phyloP scores from a whole-genome alignment of 2,797 vertebrate genomes.

The Columba guinea region DNA sequence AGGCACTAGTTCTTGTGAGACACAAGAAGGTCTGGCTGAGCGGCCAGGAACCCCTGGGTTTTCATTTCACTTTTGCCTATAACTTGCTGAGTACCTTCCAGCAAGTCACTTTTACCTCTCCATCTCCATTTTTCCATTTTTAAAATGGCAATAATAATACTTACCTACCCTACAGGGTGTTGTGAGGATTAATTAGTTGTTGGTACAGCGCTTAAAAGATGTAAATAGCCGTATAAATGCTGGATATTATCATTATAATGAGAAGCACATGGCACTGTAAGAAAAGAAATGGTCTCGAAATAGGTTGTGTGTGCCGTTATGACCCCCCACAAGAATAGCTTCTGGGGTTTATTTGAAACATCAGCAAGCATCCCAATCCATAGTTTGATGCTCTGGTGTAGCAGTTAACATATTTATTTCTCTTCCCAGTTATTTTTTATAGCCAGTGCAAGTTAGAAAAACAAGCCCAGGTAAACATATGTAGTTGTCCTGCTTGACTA shows the following conservation, averaged over 20 bases:
- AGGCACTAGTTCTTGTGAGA: neutral
- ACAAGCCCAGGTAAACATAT: slow-evolving; percentile 73
- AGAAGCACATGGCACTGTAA: slow-evolving; percentile 46
- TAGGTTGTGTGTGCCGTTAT: slow-evolving; percentile 37
- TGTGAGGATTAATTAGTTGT: slow-evolving; percentile 74
- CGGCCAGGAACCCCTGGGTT: neutral
- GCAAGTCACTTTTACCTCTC: slow-evolving; percentile 37
- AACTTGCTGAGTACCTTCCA: slow-evolving; percentile 19
- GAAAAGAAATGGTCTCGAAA: slow-evolving; percentile 54
- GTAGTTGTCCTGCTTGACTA: slow-evolving; percentile 75
- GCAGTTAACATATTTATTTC: neutral
- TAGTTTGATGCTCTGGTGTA: slow-evolving; percentile 9
- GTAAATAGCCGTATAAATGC: slow-evolving; percentile 67
- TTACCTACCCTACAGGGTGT: slow-evolving; percentile 63
- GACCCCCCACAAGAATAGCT: slow-evolving; percentile 26
- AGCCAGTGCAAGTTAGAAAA: slow-evolving; percentile 52
- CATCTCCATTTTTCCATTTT: slow-evolving; percentile 42
- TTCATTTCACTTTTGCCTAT: neutral
- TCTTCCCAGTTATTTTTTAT: slow-evolving; percentile 44
- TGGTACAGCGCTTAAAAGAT: slow-evolving; percentile 39
- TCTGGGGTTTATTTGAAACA: slow-evolving; percentile 51
- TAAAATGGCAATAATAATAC: slow-evolving; percentile 62
- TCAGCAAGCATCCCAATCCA: slow-evolving; percentile 35
- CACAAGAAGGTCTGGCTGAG: neutral
- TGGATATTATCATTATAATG: slow-evolving; percentile 65